These are phyloP conservation scores for Embiotoca jacksoni DNA, from an alignment of 2,113 vertebrate genomes.

Conservation along the genomic window DNA sequence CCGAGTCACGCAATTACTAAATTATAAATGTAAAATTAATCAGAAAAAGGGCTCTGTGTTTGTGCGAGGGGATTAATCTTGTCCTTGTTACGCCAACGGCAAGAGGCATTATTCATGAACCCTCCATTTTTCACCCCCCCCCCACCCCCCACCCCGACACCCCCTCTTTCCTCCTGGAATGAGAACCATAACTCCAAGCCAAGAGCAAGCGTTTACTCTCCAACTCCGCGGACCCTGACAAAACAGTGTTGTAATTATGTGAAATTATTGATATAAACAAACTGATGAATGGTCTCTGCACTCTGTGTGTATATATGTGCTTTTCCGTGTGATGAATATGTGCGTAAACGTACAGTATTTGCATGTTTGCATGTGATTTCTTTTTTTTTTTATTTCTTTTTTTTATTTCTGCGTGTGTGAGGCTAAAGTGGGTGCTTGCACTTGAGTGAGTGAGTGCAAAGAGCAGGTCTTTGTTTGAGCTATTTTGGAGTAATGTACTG, in stretches of 20 bases:
- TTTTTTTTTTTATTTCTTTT: slow-evolving; percentile 5
- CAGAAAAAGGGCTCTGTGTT: slow-evolving; percentile 75
- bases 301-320: slow-evolving; percentile 1
- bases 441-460: slow-evolving; percentile 29
- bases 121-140: slow-evolving; percentile 63
- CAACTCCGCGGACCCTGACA: slow-evolving; percentile 67
- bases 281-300: slow-evolving; percentile 66
- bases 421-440: slow-evolving; percentile 15
- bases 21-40: slow-evolving; percentile 83
- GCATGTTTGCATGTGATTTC: slow-evolving; percentile 15
- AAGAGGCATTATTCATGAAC: slow-evolving; percentile 76
- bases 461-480: slow-evolving; percentile 46
- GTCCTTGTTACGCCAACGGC: slow-evolving; percentile 79
- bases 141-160: slow-evolving; percentile 42
- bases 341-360: slow-evolving; percentile 31
- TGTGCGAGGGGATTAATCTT: slow-evolving; percentile 80
- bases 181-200: slow-evolving; percentile 69
- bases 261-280: slow-evolving; percentile 77
- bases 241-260: slow-evolving; percentile 75
- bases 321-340: slow-evolving; percentile 4
- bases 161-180: slow-evolving; percentile 46
- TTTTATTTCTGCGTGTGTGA: no score
- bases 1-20: slow-evolving; percentile 75
- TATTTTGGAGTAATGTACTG: slow-evolving; percentile 21
- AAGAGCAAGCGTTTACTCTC: slow-evolving; percentile 63